A percentile compares a stretch with the other conserved stretches of the same genome.
These are phyloP conservation scores for Aporrectodea caliginosa DNA, from an alignment of 1,140 invertebrate genomes.

Conservation along the genomic window DNA sequence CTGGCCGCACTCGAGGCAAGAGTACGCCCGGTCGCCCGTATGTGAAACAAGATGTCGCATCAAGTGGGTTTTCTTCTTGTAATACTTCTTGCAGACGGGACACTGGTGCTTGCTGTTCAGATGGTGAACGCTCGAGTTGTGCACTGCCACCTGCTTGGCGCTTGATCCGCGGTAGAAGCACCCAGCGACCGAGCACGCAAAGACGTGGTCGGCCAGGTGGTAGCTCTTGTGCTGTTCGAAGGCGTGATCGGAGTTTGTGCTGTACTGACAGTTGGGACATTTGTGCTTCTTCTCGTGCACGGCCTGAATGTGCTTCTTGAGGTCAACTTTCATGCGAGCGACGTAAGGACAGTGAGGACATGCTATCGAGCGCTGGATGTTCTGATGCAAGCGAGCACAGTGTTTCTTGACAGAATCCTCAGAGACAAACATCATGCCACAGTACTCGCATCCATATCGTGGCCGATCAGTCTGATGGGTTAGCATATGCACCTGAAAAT, in stretches of 20 bases:
- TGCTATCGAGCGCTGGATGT: neutral
- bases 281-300: slow-evolving; percentile 26
- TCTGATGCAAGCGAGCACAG: slow-evolving; percentile 13
- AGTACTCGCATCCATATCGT: slow-evolving; percentile 16
- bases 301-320: slow-evolving; percentile 19
- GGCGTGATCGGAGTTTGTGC: slow-evolving; percentile 7
- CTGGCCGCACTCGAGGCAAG: slow-evolving; percentile 24
- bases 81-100: slow-evolving; percentile 27
- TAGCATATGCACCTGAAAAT: slow-evolving; percentile 1
- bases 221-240: slow-evolving; percentile 21
- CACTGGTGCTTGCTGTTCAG: slow-evolving; percentile 27
- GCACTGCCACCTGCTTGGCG: slow-evolving; percentile 19
- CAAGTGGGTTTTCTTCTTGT: slow-evolving; percentile 29
- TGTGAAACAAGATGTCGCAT: slow-evolving; percentile 27
- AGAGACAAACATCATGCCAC: slow-evolving; percentile 12
- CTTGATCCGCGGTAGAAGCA: slow-evolving; percentile 20
- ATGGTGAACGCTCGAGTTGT: slow-evolving; percentile 17
- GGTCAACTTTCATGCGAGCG: slow-evolving; percentile 9
- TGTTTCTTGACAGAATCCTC: slow-evolving; percentile 25
- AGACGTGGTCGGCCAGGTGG: slow-evolving; percentile 20
- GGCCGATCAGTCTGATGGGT: slow-evolving; percentile 15
- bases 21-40: slow-evolving; percentile 21
- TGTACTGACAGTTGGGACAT: slow-evolving; percentile 6
- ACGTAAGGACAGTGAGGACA: slow-evolving; percentile 16
- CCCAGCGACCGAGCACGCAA: neutral